These are phyloP conservation scores for Sinodicranocentrus sp. DNA, from an alignment of 2,888 invertebrate genomes.

Conservation along the genomic window DNA sequence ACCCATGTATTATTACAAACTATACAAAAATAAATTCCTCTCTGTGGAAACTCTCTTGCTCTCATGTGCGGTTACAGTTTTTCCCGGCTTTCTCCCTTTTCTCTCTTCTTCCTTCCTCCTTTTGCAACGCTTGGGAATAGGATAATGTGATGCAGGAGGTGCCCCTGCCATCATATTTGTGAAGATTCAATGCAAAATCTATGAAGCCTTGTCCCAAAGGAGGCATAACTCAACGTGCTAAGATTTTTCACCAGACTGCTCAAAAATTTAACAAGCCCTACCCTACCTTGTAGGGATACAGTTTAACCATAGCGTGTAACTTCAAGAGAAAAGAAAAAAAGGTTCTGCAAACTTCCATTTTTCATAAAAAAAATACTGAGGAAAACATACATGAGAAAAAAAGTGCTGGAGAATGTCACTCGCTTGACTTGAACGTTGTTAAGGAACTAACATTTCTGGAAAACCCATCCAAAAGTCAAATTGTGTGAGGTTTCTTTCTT, in stretches of 20 bases:
- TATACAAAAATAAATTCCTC: too few relatives aligned
- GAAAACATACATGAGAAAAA: background rate
- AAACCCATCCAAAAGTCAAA: constrained; percentile 1
- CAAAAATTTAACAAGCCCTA: constrained; percentile 49
- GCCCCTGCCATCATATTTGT: constrained; percentile 41
- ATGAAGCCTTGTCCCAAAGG: constrained; percentile 46
- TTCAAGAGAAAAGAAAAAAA: constrained; percentile 21
- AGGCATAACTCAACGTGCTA: constrained; percentile 52
- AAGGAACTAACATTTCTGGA: constrained; percentile 14
- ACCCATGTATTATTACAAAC: too few relatives aligned
- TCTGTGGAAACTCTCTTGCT: background rate
- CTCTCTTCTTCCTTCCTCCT: background rate
- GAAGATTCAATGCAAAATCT: constrained; percentile 44
- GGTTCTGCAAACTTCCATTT: constrained; percentile 40
- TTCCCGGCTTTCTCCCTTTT: background rate
- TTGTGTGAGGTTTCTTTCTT: constrained; percentile 15
- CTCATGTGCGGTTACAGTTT: constrained; percentile 19
- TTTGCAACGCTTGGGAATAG: constrained; percentile 40
- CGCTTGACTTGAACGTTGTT: constrained; percentile 25
- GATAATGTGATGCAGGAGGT: constrained; percentile 49
- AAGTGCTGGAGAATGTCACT: constrained; percentile 20
- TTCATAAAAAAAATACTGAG: constrained; percentile 29
- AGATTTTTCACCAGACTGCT: constrained; percentile 42
- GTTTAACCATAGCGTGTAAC: too few relatives aligned
- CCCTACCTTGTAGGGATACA: background rate